phyloP scores from a whole-genome alignment of 2,113 vertebrate genomes.

The Myotis lucifugus region DNA sequence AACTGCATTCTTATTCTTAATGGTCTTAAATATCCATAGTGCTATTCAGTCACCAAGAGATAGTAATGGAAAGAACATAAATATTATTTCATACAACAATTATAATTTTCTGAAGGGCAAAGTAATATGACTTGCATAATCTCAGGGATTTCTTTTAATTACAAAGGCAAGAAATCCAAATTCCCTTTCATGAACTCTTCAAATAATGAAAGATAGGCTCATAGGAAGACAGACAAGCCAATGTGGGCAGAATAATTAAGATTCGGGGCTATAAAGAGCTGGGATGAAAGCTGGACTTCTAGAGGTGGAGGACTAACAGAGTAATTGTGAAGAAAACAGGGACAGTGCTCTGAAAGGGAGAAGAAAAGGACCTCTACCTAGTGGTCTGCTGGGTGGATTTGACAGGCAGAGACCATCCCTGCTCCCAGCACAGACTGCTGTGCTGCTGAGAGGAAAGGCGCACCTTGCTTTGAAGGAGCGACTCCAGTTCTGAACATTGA shows the following conservation, averaged over 20 bases:
- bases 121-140: constrained; percentile 50
- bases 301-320: not conserved
- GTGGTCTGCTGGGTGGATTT: not conserved
- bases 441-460: not conserved
- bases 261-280: not conserved
- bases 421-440: fast-evolving
- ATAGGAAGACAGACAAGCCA: not conserved
- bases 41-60: constrained; percentile 1
- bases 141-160: constrained; percentile 41
- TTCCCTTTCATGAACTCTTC: constrained; percentile 43
- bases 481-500: not conserved
- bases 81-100: constrained; percentile 6
- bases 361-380: not conserved
- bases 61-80: not conserved
- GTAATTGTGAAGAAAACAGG: not conserved
- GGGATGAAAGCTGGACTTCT: not conserved
- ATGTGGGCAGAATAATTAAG: constrained; percentile 35
- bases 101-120: constrained; percentile 51
- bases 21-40: not conserved
- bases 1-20: not conserved
- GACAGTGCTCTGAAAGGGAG: not conserved
- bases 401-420: not conserved
- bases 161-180: constrained; percentile 46
- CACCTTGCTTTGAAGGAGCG: not conserved
- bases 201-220: constrained; percentile 58